Conservation (phyloP, 2,888 invertebrate species). For the Campoplex nolae region DNA sequence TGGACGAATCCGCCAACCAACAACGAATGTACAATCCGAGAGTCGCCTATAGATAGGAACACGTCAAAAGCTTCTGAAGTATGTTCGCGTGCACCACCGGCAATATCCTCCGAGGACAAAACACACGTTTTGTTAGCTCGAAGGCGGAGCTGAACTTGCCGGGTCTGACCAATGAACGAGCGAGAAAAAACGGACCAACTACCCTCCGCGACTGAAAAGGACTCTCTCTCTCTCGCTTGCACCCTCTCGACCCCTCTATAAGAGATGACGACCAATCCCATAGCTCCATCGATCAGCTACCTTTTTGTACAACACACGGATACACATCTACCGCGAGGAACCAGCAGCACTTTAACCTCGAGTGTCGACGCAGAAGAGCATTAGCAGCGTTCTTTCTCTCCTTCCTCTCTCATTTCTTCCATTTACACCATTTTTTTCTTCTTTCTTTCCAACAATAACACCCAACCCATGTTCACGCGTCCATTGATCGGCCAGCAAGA, state of each 20-base stretch:
- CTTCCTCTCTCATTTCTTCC: constrained; percentile 41
- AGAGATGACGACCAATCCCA: constrained; percentile 75
- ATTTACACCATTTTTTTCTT: constrained; percentile 40
- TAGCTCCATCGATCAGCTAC: constrained; percentile 80
- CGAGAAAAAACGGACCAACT: constrained; percentile 46
- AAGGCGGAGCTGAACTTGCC: constrained; percentile 70
- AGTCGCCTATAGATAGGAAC: not conserved
- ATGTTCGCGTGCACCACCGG: not conserved
- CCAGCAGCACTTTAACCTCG: constrained; percentile 80
- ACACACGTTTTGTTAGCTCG: not conserved
- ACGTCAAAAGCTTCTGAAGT: constrained; percentile 4
- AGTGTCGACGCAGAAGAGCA: constrained; percentile 83
- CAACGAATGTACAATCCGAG: too few relatives aligned
- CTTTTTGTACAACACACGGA: constrained; percentile 72
- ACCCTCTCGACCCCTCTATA: constrained; percentile 58
- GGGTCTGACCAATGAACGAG: constrained; percentile 46
- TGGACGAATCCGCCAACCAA: too few relatives aligned
- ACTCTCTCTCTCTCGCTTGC: constrained; percentile 38
- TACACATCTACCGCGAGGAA: constrained; percentile 74
- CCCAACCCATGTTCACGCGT: constrained; percentile 38
- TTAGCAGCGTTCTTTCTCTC: constrained; percentile 79
- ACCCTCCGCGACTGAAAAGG: constrained; percentile 51
- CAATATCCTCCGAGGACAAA: constrained; percentile 27
- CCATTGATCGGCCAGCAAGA: constrained; percentile 50
- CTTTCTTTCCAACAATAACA: constrained; percentile 47